phyloP scores from a whole-genome alignment of 2,797 vertebrate genomes.

The Anguilla anguilla region DNA sequence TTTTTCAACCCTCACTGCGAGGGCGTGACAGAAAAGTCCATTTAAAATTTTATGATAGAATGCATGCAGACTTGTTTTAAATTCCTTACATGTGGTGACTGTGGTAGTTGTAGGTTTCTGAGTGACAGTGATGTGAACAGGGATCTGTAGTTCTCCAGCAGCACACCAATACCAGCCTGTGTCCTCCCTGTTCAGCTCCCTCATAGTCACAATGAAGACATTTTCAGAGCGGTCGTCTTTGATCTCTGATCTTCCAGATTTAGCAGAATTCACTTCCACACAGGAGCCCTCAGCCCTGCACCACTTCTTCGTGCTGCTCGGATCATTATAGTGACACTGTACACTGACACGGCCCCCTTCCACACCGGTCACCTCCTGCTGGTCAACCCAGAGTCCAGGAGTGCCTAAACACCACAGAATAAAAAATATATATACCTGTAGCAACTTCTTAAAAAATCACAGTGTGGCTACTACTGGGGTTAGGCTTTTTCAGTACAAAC shows the following conservation, averaged over 20 bases:
- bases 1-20: no score
- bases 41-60: no score
- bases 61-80: neutral
- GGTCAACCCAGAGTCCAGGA: no score
- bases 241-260: neutral
- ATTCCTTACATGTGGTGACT: neutral
- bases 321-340: neutral
- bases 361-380: no score
- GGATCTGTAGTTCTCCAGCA: slow-evolving; percentile 6
- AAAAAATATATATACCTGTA: neutral
- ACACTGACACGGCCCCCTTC: slow-evolving; percentile 5
- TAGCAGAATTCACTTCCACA: neutral
- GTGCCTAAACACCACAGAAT: no score
- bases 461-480: no score
- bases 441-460: no score
- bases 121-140: slow-evolving; percentile 19
- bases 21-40: neutral
- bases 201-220: slow-evolving; percentile 21
- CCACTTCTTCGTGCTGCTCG: neutral
- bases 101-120: neutral
- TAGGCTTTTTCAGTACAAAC: no score
- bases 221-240: neutral
- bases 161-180: slow-evolving; percentile 24
- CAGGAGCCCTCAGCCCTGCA: neutral
- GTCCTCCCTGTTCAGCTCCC: slow-evolving; percentile 19